Base-by-base conservation (phyloP, 2,888 invertebrate species). In the Synergus itoensis region DNA sequence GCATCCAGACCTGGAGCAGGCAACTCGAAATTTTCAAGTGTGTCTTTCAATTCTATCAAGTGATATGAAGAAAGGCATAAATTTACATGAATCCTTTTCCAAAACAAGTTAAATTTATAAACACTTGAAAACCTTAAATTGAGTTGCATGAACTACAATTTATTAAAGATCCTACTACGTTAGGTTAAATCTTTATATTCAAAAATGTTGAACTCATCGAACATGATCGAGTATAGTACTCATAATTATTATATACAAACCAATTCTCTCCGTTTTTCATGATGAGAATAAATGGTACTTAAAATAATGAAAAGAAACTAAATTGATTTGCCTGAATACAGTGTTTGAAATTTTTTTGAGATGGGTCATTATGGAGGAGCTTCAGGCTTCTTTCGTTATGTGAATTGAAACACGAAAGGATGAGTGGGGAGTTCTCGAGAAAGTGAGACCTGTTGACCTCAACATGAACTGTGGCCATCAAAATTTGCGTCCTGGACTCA, bases 361-460 rank as follows among this genome's bases (percentile, higher is more conserved):
- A 83, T 85, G 85, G 85, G 85, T 86, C 86, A 84, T 86, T 84
- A 84, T 82, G 36, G 78, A 67, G 53, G 48, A 63, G 73, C 69
- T 76, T 63, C 48, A 64, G 63, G 57, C 65, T 45, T 63, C 69
- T 73, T 45, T 60, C 57, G 1, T 78, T 73, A 60, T 63, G 60
- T 40, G 48, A 64, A 28, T 53, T 67, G 53, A 63, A 67, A 69
- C 40, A 48, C 45, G 80, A 81, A 73, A 77, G 79, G 79, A 67
- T 75, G 62, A 77, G 81, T 78, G 79, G 88, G 86, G 84, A 79
- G 75, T 79, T 78, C 77, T 77, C 80, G 86, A 84, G 86, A 86
- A 85, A 86, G 84, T 83, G 82, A 81, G 84, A 86, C 83, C 85
- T 80, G 83, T 81, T 89, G 89, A 89, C 89, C 89, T 86, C 86